These are phyloP conservation scores for Orbicella faveolata DNA, from an alignment of 64 coral and sea anemone genomes.

Conservation along the genomic window DNA sequence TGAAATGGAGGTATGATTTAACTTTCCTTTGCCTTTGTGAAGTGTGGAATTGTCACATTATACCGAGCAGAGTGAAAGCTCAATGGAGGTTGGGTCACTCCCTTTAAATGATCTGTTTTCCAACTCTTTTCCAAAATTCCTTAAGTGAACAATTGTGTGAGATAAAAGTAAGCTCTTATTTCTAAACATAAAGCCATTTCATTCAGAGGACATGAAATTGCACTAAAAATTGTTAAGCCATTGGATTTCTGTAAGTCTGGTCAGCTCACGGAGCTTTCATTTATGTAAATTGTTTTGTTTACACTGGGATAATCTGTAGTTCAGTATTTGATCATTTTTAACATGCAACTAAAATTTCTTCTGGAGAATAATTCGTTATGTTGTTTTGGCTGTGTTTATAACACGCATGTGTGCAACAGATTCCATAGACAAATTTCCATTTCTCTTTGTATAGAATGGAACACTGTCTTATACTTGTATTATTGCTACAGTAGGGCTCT, in stretches of 20 bases:
- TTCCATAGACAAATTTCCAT: not conserved
- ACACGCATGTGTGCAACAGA: not conserved
- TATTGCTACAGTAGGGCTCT: not conserved
- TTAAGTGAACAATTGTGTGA: not conserved
- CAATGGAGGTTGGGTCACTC: constrained; percentile 40
- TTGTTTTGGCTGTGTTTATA: constrained; percentile 17
- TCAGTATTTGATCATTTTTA: not conserved
- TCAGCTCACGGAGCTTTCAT: not conserved
- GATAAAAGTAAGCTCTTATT: not conserved
- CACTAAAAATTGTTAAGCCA: not conserved
- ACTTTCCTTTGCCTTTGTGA: not conserved
- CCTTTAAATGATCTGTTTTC: constrained; percentile 21
- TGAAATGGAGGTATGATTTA: constrained; percentile 3
- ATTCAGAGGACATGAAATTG: not conserved
- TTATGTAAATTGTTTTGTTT: constrained; percentile 16
- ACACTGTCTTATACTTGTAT: not conserved
- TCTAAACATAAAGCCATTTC: not conserved
- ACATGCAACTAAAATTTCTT: not conserved
- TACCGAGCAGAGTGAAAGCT: not conserved
- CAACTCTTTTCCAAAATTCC: not conserved
- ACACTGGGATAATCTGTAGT: not conserved
- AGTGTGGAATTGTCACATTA: not conserved
- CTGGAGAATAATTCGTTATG: not conserved
- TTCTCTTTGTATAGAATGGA: not conserved
- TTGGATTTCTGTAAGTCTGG: not conserved